Conservation (phyloP, 2,888 invertebrate species). For the Drosophila niveifrons region DNA sequence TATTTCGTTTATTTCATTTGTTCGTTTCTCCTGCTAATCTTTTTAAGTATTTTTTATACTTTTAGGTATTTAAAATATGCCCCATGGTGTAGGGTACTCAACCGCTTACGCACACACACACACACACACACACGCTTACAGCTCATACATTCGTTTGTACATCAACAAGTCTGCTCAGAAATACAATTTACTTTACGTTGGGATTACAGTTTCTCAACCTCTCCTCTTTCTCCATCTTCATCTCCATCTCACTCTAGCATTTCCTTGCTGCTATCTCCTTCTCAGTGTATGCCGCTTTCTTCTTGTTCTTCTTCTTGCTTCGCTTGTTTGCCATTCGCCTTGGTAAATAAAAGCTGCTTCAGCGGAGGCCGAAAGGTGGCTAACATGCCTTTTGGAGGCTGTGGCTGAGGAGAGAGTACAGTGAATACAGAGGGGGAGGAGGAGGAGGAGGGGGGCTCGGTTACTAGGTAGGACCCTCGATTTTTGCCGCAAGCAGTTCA, state of each 20-base stretch:
- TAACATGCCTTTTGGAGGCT: slow-evolving; percentile 2
- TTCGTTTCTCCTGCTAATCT: background rate
- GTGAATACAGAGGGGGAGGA: background rate
- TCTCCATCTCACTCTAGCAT: background rate
- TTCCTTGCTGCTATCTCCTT: slow-evolving; percentile 30
- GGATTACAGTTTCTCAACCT: slow-evolving; percentile 65
- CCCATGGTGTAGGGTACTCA: slow-evolving; percentile 34
- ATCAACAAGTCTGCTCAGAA: slow-evolving; percentile 79
- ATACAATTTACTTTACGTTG: slow-evolving; percentile 78
- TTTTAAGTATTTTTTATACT: background rate
- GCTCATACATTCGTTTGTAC: slow-evolving; percentile 26
- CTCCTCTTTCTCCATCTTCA: background rate
- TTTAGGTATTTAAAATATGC: slow-evolving; percentile 1
- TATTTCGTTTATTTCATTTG: background rate
- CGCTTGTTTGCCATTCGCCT: slow-evolving; percentile 76
- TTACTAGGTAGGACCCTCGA: slow-evolving; percentile 39
- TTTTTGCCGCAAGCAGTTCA: slow-evolving; percentile 74
- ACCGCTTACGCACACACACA: slow-evolving; percentile 19
- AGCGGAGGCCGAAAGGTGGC: slow-evolving; percentile 32
- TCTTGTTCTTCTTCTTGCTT: slow-evolving; percentile 34
- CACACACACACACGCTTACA: slow-evolving; percentile 4
- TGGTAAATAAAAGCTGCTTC: slow-evolving; percentile 74
- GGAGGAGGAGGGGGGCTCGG: background rate
- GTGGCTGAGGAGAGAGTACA: background rate
- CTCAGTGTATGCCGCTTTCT: slow-evolving; percentile 40